phyloP scores from a whole-genome alignment of 92 coral and sea anemone genomes.

The Actinostola sp. region DNA sequence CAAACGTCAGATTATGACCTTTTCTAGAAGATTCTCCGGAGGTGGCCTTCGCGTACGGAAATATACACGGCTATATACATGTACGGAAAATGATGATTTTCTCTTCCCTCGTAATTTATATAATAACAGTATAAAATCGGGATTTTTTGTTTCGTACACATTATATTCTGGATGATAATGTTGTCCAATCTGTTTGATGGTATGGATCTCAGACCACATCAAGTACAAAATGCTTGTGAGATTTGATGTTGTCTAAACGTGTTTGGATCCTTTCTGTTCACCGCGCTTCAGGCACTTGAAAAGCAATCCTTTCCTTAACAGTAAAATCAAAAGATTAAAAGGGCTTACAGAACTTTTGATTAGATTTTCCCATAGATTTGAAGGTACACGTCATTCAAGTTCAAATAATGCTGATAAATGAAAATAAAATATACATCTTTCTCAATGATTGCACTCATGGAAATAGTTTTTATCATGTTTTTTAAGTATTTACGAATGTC shows the following conservation, averaged over 20 bases:
- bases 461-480: not conserved
- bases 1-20: too few species aligned
- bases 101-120: too few species aligned
- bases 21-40: too few species aligned
- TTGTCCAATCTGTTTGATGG: not conserved
- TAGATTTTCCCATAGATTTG: conserved; percentile 3
- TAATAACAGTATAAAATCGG: too few species aligned
- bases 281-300: not conserved
- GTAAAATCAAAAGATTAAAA: conserved; percentile 15
- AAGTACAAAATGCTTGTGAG: not conserved
- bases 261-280: too few species aligned
- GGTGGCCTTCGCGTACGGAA: too few species aligned
- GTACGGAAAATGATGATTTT: too few species aligned
- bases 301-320: conserved; percentile 19
- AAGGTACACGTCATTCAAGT: not conserved
- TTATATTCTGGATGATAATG: not conserved
- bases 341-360: conserved; percentile 2
- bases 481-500: not conserved
- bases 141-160: not conserved
- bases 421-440: not conserved
- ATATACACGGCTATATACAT: too few species aligned
- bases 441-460: not conserved
- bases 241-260: conserved; percentile 3
- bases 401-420: conserved; percentile 13
- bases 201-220: not conserved